Conservation (phyloP, 2,113 vertebrate genomes). For the Pedionomus torquatus region DNA sequence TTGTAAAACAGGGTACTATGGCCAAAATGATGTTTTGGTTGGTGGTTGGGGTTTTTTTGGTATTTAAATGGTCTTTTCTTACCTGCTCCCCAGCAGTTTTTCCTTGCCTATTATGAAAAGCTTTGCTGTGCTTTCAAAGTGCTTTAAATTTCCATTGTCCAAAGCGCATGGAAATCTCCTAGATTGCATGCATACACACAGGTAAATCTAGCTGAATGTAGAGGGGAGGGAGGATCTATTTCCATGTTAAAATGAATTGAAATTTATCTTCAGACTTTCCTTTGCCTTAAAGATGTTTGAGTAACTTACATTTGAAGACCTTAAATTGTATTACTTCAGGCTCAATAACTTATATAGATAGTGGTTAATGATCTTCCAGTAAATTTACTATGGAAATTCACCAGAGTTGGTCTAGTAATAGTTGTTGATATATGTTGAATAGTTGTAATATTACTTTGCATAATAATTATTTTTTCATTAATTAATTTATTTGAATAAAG, state of each 20-base stretch:
- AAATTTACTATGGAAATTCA: not conserved
- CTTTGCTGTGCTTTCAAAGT: not conserved
- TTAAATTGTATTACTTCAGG: not conserved
- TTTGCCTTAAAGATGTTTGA: not conserved
- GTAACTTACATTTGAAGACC: not conserved
- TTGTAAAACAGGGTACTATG: not conserved
- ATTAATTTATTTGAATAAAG: not conserved
- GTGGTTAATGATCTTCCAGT: not conserved
- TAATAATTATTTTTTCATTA: not conserved
- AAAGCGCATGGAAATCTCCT: not conserved
- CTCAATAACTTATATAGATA: not conserved
- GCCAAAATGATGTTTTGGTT: not conserved
- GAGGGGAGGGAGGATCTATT: not conserved
- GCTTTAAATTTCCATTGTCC: not conserved
- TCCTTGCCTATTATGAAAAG: not conserved
- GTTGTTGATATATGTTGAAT: not conserved
- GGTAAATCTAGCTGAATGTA: not conserved
- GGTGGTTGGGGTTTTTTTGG: too few relatives aligned
- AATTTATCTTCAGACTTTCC: not conserved
- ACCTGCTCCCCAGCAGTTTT: not conserved
- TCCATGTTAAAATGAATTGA: not conserved
- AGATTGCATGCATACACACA: not conserved
- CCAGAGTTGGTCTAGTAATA: not conserved
- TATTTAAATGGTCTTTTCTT: too few relatives aligned
- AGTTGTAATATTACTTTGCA: not conserved